phyloP scores from a whole-genome alignment of 2,113 vertebrate genomes.

The Amblyopsis rosae region DNA sequence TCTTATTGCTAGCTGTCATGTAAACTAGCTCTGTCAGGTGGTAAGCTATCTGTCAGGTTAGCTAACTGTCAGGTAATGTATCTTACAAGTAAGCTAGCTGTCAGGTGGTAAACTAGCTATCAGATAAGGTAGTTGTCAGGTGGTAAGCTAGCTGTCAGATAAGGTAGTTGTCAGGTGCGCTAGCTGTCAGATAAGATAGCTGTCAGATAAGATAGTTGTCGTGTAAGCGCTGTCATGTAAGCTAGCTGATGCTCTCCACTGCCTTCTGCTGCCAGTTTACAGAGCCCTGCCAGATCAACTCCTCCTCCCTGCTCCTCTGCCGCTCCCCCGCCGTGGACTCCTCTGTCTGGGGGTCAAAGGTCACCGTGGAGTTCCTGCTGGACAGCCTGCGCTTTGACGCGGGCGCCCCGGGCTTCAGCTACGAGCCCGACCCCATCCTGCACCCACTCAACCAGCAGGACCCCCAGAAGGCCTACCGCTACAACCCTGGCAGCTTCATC shows the following conservation, averaged over 20 bases:
- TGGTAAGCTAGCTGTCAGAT: no score
- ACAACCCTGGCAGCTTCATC: constrained; percentile 96
- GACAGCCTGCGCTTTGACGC: constrained; percentile 88
- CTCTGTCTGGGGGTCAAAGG: constrained; percentile 58
- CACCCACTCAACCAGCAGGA: constrained; percentile 84
- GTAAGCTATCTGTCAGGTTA: no score
- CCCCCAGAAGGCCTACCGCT: constrained; percentile 83
- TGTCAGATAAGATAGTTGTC: no score
- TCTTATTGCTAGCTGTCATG: no score
- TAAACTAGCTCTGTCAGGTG: no score
- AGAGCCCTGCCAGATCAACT: constrained; percentile 86
- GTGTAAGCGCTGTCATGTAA: background rate
- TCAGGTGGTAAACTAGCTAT: no score
- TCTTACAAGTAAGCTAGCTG: no score
- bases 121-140: no score
- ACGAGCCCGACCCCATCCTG: constrained; percentile 86
- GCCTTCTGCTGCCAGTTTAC: constrained; percentile 76
- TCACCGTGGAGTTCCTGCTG: constrained; percentile 88
- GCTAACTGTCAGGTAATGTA: no score
- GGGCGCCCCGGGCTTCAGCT: constrained; percentile 83
- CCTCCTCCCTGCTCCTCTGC: constrained; percentile 86
- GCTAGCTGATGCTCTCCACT: constrained; percentile 7
- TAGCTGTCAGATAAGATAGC: no score
- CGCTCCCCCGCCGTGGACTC: constrained; percentile 84
- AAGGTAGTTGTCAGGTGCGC: no score